phyloP scores from a whole-genome alignment of 2,113 vertebrate genomes.

The Zonotrichia leucophrys region DNA sequence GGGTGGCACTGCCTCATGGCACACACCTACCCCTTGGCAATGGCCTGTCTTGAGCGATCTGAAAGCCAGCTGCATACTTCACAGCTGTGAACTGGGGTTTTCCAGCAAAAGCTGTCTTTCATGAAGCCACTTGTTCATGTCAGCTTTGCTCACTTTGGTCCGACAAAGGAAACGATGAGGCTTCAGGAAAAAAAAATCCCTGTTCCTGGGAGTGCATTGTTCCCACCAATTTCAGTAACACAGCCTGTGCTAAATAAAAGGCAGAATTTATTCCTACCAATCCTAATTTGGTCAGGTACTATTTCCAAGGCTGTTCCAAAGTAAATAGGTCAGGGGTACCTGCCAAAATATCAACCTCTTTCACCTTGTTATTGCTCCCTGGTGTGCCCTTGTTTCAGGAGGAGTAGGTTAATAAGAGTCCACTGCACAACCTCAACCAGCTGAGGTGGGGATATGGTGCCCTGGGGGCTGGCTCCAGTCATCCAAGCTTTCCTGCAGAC shows the following conservation, averaged over 20 bases:
- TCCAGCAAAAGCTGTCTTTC: background rate
- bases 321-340: background rate
- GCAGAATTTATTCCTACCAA: background rate
- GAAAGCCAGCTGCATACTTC: background rate
- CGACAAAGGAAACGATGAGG: fast-evolving
- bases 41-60: background rate
- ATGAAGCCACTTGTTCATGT: background rate
- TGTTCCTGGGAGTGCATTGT: background rate
- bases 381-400: background rate
- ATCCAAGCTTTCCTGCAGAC: background rate
- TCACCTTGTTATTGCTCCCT: background rate
- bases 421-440: background rate
- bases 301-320: background rate
- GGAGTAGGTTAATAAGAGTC: background rate
- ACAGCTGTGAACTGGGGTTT: background rate
- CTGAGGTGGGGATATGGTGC: background rate
- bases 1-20: background rate
- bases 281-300: background rate
- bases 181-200: background rate
- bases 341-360: background rate
- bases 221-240: background rate
- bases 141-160: background rate
- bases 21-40: background rate
- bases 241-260: background rate
- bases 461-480: background rate